Conservation (phyloP, 2,113 vertebrate species). For the Leiothrix lutea region DNA sequence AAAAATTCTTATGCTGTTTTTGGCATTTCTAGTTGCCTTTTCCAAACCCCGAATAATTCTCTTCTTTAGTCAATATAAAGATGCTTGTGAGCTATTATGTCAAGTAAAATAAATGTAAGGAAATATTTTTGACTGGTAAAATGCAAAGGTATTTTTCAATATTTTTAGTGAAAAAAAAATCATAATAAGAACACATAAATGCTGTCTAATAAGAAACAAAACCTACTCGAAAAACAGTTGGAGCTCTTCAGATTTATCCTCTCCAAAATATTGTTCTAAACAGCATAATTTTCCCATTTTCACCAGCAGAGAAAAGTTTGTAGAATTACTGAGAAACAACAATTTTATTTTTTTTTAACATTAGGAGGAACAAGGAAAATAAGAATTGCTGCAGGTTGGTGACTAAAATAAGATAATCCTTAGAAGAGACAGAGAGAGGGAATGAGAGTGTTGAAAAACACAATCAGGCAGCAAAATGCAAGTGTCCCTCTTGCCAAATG, state of each 20-base stretch:
- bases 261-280: neutral
- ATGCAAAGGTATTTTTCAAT: neutral
- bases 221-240: neutral
- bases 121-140: neutral
- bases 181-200: neutral
- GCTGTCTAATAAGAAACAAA: neutral
- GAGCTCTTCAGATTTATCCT: neutral
- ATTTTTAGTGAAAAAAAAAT: neutral
- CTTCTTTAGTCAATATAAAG: neutral
- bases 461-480: constrained; percentile 8
- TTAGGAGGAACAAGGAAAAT: neutral
- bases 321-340: neutral
- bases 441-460: constrained; percentile 40
- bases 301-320: neutral
- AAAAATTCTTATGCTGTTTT: neutral
- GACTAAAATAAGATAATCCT: neutral
- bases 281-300: neutral
- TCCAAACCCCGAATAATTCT: neutral
- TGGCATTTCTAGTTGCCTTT: constrained; percentile 1
- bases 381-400: neutral
- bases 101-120: neutral
- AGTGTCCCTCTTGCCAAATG: neutral
- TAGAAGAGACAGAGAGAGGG: neutral
- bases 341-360: neutral
- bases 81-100: neutral